A percentile compares a stretch with the other conserved stretches of the same genome.
Evolutionary conservation across 2,113 vertebrate species (phyloP).

Genomic region (Megalops atlanticus): DNA sequence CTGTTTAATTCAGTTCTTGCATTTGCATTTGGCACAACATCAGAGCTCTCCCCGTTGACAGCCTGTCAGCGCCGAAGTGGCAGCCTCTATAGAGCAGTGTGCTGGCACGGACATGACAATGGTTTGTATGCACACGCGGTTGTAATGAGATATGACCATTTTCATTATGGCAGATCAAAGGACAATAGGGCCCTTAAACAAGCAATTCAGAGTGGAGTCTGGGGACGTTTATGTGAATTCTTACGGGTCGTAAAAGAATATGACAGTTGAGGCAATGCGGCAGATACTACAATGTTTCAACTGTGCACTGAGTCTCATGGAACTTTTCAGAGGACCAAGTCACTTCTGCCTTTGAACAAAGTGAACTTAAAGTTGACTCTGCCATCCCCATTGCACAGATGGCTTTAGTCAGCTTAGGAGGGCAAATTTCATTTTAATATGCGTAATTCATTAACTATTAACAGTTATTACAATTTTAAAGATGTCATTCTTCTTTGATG

Average conservation of each 20-base stretch:
- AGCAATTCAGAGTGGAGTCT: background rate
- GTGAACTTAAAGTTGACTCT: too few relatives aligned
- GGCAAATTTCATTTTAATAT: too few relatives aligned
- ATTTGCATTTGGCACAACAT: background rate
- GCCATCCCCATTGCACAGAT: too few relatives aligned
- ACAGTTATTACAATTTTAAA: too few relatives aligned
- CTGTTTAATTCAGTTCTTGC: background rate
- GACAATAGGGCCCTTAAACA: background rate
- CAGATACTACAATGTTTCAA: background rate
- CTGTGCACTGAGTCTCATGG: background rate
- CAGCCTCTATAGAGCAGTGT: background rate
- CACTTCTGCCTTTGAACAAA: background rate
- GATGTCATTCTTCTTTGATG: too few relatives aligned
- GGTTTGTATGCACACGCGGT: background rate
- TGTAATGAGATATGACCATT: background rate
- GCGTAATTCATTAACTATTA: too few relatives aligned
- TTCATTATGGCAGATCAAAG: background rate
- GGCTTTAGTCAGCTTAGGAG: too few relatives aligned
- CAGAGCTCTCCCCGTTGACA: background rate
- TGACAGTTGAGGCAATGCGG: background rate
- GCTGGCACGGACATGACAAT: background rate
- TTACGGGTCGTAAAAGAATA: background rate
- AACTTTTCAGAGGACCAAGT: background rate
- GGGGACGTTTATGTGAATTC: background rate
- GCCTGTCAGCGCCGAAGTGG: background rate